Evolutionary conservation across 1,140 invertebrate species (phyloP), one percentile per base, ranked within the genome.

Genomic region (Penaeus vannamei): DNA sequence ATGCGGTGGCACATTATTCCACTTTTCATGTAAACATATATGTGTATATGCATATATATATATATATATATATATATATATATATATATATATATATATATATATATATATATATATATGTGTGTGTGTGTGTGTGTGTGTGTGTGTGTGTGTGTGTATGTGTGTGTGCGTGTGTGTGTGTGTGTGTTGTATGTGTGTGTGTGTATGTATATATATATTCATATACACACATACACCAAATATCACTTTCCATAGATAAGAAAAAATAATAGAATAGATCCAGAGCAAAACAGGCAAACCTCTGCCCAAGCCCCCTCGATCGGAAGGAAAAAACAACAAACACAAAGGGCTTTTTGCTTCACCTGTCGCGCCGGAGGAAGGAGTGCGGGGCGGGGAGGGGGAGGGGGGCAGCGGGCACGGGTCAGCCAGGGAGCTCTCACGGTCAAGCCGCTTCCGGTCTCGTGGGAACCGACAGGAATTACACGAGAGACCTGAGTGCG

Each of bases 51-150:
- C 64, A 61, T 84, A 61, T 84, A 32, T 84, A 61, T 84, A 61
- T 84, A 61, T 84, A 32, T 84, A 46, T 84, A 46, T 84, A 46
- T 84, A 60, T 84, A 46, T 84, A 46, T 84, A 46, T 84, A 46
- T 84, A 46, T 84, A 46, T 64, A 46, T 84, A 46, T 84, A 46
- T 84, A 46, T 84, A 60, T 64, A 60, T 84, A 2, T 64, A 60
- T 46, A 26, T 46, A 2, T 29, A 29, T 20, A 42, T 79, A 42
- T 42, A 53, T 53, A 53, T 8, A 53, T 8, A 53, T 14, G 10
- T 14, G 14, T 23, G 36, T 29, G 36, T 26, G 29, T 26, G 3
- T 29, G 8, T 29, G 8, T 29, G 23, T 72, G 29, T 29, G 29
- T 72, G 29, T 26, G 36, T 72, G 0, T 72, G 20, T 72, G 29